Evolutionary conservation across 2,113 vertebrate genomes (phyloP).

Genomic region (Hipposideros armiger): DNA sequence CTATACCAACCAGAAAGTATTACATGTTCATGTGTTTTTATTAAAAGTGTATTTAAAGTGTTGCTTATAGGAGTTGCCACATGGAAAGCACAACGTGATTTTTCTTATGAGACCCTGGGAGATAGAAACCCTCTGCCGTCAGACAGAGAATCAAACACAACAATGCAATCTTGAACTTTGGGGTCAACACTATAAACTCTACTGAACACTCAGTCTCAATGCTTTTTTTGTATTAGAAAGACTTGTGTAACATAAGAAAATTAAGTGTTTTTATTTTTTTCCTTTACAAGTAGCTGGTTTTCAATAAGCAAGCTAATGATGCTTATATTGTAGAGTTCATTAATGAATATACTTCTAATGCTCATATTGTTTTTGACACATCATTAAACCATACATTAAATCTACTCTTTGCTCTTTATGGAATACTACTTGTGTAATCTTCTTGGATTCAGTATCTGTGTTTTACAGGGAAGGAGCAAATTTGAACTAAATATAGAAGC

Average conservation of each 20-base stretch:
- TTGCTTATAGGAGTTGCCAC: constrained; percentile 45
- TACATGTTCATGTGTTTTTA: constrained; percentile 81
- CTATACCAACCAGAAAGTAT: constrained; percentile 79
- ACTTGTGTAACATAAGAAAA: constrained; percentile 12
- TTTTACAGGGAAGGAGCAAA: not conserved
- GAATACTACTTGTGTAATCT: constrained; percentile 76
- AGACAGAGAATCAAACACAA: not conserved
- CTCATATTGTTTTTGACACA: not conserved
- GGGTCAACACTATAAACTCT: not conserved
- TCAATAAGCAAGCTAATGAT: not conserved
- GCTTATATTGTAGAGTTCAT: not conserved
- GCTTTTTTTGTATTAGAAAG: constrained; percentile 49
- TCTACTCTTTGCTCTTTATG: constrained; percentile 73
- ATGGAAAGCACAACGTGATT: constrained; percentile 52
- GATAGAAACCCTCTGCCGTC: not conserved
- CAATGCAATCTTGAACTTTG: constrained; percentile 65
- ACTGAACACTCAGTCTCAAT: not conserved
- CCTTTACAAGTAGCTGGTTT: constrained; percentile 9
- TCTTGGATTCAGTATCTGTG: constrained; percentile 5
- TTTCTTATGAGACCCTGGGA: constrained; percentile 29
- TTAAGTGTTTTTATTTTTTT: not conserved
- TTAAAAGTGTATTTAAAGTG: constrained; percentile 82
- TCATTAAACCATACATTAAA: not conserved
- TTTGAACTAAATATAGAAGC: not conserved
- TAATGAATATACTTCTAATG: not conserved